These are phyloP conservation scores for Anthrax anthrax DNA, from an alignment of 2,888 invertebrate species.

Conservation along the genomic window DNA sequence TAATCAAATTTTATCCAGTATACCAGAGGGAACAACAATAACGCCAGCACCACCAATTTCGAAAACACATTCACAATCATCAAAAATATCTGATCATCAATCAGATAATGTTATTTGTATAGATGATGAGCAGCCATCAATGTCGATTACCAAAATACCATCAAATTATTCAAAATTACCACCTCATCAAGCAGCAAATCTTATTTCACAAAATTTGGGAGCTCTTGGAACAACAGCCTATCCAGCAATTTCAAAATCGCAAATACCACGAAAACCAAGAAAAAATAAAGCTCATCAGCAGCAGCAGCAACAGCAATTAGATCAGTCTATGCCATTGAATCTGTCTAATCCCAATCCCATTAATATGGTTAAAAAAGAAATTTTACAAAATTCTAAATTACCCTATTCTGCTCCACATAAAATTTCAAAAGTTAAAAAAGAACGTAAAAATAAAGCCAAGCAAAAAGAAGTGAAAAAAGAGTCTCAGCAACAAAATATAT, in stretches of 20 bases:
- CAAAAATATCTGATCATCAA: neutral
- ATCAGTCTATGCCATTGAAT: conserved; percentile 9
- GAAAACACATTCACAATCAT: neutral
- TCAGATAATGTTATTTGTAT: conserved; percentile 2
- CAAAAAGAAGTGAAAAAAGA: conserved; percentile 1
- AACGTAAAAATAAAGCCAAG: conserved; percentile 4
- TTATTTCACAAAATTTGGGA: neutral
- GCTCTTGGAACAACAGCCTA: conserved; percentile 6
- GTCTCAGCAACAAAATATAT: conserved; percentile 7
- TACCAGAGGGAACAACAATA: conserved; percentile 31
- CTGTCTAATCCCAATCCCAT: conserved; percentile 3
- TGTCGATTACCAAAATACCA: neutral
- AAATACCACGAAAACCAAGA: conserved; percentile 1
- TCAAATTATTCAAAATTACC: neutral
- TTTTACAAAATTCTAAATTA: neutral
- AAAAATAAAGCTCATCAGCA: conserved; percentile 1
- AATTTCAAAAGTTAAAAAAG: conserved; percentile 5
- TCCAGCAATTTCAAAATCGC: conserved; percentile 6
- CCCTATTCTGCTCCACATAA: neutral
- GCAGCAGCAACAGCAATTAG: conserved; percentile 1
- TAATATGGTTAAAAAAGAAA: conserved; percentile 4
- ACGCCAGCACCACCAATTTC: conserved; percentile 20
- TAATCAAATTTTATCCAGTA: conserved; percentile 12
- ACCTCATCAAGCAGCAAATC: neutral
- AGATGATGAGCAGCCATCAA: conserved; percentile 3